These are phyloP conservation scores for Metallyticus violacea DNA, from an alignment of 2,888 invertebrate genomes.

Conservation along the genomic window DNA sequence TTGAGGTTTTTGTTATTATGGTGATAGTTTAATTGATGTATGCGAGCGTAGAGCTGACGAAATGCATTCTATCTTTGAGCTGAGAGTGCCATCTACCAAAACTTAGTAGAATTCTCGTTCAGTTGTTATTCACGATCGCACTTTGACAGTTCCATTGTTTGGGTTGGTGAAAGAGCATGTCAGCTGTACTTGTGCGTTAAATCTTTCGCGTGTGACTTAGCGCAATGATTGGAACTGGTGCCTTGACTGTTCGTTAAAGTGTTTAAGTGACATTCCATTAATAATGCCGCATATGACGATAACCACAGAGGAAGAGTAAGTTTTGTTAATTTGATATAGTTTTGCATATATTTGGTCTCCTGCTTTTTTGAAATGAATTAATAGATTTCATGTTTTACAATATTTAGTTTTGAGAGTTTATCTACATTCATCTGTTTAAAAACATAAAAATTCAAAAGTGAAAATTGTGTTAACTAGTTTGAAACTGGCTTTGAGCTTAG, in stretches of 20 bases:
- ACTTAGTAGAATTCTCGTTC: neutral
- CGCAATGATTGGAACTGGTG: neutral
- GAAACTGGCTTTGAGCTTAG: too few relatives aligned
- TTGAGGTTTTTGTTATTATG: neutral
- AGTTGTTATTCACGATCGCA: neutral
- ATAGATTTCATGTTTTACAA: too few relatives aligned
- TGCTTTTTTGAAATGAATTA: too few relatives aligned
- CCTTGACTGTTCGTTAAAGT: neutral
- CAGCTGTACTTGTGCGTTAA: neutral
- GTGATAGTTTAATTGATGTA: neutral
- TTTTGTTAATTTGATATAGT: too few relatives aligned
- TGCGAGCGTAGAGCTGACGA: neutral
- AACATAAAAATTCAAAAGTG: too few relatives aligned
- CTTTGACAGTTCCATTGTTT: neutral
- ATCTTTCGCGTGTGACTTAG: neutral
- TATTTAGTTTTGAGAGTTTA: too few relatives aligned
- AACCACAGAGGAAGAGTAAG: neutral
- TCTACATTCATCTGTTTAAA: too few relatives aligned
- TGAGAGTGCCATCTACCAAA: neutral
- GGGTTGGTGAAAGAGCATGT: neutral
- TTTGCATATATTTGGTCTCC: too few relatives aligned
- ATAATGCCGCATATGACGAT: neutral
- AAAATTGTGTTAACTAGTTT: too few relatives aligned
- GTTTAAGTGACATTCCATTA: neutral
- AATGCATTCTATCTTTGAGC: neutral